These are phyloP conservation scores for Syrista parreyssii DNA, from an alignment of 2,888 invertebrate genomes.

Conservation along the genomic window DNA sequence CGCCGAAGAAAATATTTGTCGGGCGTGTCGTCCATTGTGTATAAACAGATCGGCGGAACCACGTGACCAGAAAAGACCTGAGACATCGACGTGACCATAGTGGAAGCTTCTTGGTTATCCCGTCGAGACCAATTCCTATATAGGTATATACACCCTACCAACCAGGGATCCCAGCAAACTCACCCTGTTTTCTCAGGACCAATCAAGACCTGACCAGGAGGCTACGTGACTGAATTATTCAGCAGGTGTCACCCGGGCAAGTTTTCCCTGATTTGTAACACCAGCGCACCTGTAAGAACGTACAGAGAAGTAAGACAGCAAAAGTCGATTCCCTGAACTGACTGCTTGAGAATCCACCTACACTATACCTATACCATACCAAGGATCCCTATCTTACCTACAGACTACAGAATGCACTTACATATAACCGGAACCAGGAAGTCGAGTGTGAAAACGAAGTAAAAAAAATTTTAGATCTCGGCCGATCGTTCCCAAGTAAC, in stretches of 20 bases:
- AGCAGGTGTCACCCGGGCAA: constrained; percentile 60
- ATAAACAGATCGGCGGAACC: constrained; percentile 57
- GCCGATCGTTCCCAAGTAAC: not conserved
- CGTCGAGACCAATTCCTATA: not conserved
- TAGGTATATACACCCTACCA: not conserved
- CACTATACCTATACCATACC: not conserved
- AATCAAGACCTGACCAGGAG: constrained; percentile 45
- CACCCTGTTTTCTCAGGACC: constrained; percentile 23
- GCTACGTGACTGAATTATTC: constrained; percentile 60
- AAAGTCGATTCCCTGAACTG: not conserved
- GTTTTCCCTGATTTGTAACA: constrained; percentile 63
- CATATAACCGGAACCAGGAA: not conserved
- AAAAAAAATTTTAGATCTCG: constrained; percentile 13
- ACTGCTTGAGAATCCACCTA: not conserved
- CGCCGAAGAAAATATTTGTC: constrained; percentile 62
- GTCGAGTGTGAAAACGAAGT: constrained; percentile 3
- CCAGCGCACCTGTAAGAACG: constrained; percentile 39
- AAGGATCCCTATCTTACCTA: not conserved
- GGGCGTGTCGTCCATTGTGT: constrained; percentile 60
- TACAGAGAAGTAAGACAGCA: not conserved
- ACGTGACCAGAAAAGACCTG: not conserved
- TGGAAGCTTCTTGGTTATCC: not conserved
- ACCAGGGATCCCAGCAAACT: not conserved
- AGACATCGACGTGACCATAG: not conserved
- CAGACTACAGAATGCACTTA: not conserved